Evolutionary conservation across 2,797 vertebrate species (phyloP).

Genomic region (Diplodus sargus): DNA sequence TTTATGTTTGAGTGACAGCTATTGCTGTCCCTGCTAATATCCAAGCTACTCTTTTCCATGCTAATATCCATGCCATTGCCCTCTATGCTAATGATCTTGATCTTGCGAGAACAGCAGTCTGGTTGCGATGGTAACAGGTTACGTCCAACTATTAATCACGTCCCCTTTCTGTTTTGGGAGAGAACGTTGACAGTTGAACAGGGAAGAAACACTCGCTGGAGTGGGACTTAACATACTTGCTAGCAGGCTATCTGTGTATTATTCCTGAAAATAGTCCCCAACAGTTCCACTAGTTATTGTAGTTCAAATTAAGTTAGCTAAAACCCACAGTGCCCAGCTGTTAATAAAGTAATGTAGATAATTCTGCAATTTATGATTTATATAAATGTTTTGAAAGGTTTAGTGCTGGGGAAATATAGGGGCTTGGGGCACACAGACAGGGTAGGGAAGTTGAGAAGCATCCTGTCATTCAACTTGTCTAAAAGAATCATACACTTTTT

Average conservation of each 20-base stretch:
- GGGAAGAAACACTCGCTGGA: too few relatives aligned
- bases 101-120: too few relatives aligned
- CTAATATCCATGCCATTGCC: too few relatives aligned
- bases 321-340: background rate
- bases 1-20: too few relatives aligned
- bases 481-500: background rate
- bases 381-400: background rate
- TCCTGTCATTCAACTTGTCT: background rate
- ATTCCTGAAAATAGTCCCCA: conserved; percentile 20
- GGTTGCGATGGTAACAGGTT: too few relatives aligned
- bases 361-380: too few relatives aligned
- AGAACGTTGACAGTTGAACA: too few relatives aligned
- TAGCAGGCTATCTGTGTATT: background rate
- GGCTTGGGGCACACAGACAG: background rate
- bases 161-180: too few relatives aligned
- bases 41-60: too few relatives aligned
- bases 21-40: too few relatives aligned
- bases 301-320: conserved; percentile 1
- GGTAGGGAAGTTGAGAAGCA: background rate
- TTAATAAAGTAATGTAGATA: background rate
- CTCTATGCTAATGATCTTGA: too few relatives aligned
- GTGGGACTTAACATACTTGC: background rate
- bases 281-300: background rate
- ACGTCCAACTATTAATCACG: too few relatives aligned
- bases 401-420: background rate